Conservation (phyloP, 2,113 vertebrate genomes). For the Petroica traversi region DNA sequence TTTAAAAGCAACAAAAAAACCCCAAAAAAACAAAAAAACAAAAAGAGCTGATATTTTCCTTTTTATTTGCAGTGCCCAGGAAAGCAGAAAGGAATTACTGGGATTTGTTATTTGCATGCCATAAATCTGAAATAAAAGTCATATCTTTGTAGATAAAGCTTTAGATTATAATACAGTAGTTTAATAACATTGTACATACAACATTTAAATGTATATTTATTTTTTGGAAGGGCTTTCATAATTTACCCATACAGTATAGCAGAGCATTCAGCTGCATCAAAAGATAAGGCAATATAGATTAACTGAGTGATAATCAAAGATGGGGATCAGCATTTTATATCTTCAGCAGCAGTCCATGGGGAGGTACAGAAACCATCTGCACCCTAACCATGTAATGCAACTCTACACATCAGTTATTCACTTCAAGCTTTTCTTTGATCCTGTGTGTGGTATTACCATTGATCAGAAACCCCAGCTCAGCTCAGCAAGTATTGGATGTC, state of each 20-base stretch:
- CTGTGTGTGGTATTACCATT: not conserved
- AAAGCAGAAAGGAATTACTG: not conserved
- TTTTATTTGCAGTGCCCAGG: not conserved
- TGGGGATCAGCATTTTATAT: not conserved
- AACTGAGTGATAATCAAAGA: not conserved
- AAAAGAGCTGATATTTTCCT: not conserved
- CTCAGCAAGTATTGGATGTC: not conserved
- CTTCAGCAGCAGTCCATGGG: not conserved
- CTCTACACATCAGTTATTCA: not conserved
- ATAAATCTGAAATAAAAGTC: not conserved
- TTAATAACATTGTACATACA: not conserved
- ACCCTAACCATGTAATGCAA: not conserved
- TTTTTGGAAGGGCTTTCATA: not conserved
- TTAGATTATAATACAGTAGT: not conserved
- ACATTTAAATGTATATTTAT: not conserved
- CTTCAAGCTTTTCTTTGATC: not conserved
- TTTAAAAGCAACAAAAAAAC: no score
- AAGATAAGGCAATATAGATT: not conserved
- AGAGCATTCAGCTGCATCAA: not conserved
- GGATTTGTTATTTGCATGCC: not conserved
- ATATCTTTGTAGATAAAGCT: not conserved
- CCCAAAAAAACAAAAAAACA: no score
- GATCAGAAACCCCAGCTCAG: not conserved
- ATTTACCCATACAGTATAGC: not conserved
- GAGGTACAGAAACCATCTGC: slow-evolving; percentile 10